Evolutionary conservation across 2,888 invertebrate genomes (phyloP), one percentile per base, ranked within the genome.

Genomic region (Gymnocheta viridis): DNA sequence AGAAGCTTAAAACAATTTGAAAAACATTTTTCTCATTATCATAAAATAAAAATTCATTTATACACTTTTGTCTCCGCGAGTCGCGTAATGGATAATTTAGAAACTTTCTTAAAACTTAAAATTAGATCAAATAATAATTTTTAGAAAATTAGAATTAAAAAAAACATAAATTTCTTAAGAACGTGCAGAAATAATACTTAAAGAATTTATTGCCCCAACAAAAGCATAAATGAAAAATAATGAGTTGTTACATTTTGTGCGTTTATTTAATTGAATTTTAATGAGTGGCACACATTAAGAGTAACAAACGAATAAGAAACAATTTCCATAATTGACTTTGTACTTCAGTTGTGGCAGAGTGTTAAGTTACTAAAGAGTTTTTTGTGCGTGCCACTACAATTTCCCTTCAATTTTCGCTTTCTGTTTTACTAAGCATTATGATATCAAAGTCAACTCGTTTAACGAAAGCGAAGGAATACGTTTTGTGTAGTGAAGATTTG

Each of bases 221-320:
- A 74, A 66, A 41, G 41, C 44, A 19, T 64, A 74, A 79, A 64
- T 66, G 74, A 64, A 74, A 83, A 58, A 79, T 83, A 83, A 83
- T 79, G 79, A 83, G 51, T 56, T 82, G 44, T 70, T 70, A 66
- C 44, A 76, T 76, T 78, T 83, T 74, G 41, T 76, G 58, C 66
- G 44, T 76, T 80, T 76, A 49, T 76, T 58, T 80, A 83, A 83
- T 79, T 83, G 83, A 70, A 76, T 80, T 80, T 83, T 80, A 80
- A 83, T 83, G 83, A 83, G 70, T 44, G 29, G 12, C 38, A 6
- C 24, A 19, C 56, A 60, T 10, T 44, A 22, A 29, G 10, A 47
- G 12, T 27, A 47, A 27, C 38, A 47, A 62, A 44, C 12, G 14
- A 44, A 17, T 19, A 12, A 32, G 29, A 54, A 74, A 41, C 4